phyloP scores from a whole-genome alignment of 2,113 vertebrate species.

The Puma concolor region DNA sequence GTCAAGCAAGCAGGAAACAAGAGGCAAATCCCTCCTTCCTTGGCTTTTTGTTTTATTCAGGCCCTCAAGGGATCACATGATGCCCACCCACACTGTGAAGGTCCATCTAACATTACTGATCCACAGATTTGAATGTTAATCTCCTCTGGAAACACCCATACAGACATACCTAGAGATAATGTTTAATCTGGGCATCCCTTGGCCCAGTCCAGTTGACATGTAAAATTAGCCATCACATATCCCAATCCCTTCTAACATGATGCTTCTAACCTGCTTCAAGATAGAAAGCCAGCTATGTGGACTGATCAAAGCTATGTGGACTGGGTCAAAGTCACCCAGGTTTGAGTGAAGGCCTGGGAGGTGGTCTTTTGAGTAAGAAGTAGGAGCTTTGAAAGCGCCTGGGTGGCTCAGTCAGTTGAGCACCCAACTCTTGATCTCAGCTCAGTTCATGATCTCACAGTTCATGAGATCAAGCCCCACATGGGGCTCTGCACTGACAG shows the following conservation, averaged over 20 bases:
- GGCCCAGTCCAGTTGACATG: neutral
- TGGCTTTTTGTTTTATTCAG: neutral
- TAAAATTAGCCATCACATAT: neutral
- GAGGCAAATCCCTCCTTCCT: neutral
- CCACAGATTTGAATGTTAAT: neutral
- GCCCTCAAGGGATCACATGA: neutral
- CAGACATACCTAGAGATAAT: neutral
- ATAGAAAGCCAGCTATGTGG: neutral
- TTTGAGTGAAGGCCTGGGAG: neutral
- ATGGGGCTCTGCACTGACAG: too few species aligned
- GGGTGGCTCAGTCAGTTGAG: too few species aligned
- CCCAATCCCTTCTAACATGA: neutral
- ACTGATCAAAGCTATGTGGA: neutral
- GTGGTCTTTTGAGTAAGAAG: neutral
- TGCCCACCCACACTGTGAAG: neutral
- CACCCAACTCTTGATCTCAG: too few species aligned
- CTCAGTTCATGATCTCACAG: too few species aligned
- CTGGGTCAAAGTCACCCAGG: neutral
- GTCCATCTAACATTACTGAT: neutral
- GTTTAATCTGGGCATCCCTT: neutral
- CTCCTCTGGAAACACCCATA: neutral
- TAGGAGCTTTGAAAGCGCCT: neutral
- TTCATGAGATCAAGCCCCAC: too few species aligned
- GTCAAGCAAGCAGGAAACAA: neutral
- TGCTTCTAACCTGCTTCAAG: neutral